phyloP scores from a whole-genome alignment of 2,113 vertebrate species.

The Scartelaos histophorus region DNA sequence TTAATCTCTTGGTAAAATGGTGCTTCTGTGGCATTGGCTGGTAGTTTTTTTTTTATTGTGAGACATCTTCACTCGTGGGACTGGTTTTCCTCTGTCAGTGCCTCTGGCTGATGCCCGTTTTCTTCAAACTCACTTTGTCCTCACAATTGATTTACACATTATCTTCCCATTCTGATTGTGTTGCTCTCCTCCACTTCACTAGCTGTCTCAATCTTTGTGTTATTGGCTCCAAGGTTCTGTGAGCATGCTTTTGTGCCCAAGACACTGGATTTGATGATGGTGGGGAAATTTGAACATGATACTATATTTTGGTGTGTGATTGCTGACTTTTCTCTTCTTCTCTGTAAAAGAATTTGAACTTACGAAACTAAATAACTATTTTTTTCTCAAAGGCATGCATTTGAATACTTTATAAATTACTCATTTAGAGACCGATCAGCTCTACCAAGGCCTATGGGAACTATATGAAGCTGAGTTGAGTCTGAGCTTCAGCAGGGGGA shows the following conservation, averaged over 20 bases:
- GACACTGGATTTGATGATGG: slow-evolving; percentile 5
- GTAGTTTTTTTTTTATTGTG: not conserved
- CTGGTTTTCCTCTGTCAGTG: not conserved
- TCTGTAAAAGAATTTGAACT: not conserved
- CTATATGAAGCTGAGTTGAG: too few relatives aligned
- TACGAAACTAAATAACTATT: not conserved
- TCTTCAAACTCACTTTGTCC: slow-evolving; percentile 13
- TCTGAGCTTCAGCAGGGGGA: too few relatives aligned
- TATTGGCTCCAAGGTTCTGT: slow-evolving; percentile 4
- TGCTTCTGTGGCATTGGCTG: not conserved
- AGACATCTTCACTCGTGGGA: slow-evolving; percentile 5
- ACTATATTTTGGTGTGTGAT: not conserved
- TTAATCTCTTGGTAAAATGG: not conserved
- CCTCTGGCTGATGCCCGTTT: not conserved
- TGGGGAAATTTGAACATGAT: slow-evolving; percentile 7
- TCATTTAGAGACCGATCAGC: too few relatives aligned
- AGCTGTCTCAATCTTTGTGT: slow-evolving; percentile 3
- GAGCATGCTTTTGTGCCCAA: slow-evolving; percentile 3
- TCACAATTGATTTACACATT: slow-evolving; percentile 16
- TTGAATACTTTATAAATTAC: too few relatives aligned
- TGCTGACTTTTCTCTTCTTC: not conserved
- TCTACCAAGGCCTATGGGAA: too few relatives aligned
- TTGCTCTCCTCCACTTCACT: not conserved
- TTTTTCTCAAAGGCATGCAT: too few relatives aligned
- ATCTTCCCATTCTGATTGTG: slow-evolving; percentile 5